Evolutionary conservation across 2,113 vertebrate species (phyloP).

Genomic region (Cygnus buccinator): DNA sequence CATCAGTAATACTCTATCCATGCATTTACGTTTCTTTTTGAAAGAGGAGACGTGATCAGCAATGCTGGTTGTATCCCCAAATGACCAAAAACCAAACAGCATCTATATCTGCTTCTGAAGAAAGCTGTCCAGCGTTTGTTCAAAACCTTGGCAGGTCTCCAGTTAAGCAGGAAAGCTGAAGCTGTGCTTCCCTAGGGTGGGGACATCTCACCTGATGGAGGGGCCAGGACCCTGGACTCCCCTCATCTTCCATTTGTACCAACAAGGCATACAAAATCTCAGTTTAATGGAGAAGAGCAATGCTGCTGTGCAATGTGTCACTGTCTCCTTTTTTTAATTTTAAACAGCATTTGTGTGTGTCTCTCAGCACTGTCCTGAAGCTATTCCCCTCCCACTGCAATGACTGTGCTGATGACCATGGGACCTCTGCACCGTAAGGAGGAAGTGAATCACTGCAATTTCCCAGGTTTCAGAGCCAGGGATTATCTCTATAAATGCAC

Average conservation of each 20-base stretch:
- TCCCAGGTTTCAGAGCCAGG: neutral
- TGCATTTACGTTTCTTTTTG: neutral
- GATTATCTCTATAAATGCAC: neutral
- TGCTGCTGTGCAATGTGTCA: neutral
- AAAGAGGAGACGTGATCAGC: neutral
- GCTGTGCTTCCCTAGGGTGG: neutral
- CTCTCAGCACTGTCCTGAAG: neutral
- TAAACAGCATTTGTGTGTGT: neutral
- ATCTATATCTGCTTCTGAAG: neutral
- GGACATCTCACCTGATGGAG: neutral
- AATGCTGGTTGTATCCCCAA: neutral
- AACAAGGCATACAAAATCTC: neutral
- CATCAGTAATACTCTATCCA: neutral
- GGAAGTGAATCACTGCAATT: constrained; percentile 10
- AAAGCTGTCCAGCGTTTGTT: neutral
- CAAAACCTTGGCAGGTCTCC: neutral
- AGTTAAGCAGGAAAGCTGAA: neutral
- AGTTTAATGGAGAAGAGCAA: neutral
- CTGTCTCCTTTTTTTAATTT: neutral
- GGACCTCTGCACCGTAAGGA: neutral
- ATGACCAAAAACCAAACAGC: neutral
- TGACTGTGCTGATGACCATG: neutral
- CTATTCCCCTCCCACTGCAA: neutral
- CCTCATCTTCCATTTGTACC: neutral
- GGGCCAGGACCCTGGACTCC: neutral